Percentiles rank a stretch among this genome's conserved stretches.
phyloP scores from a whole-genome alignment of 2,113 vertebrate species.

The Laticauda laticaudata region DNA sequence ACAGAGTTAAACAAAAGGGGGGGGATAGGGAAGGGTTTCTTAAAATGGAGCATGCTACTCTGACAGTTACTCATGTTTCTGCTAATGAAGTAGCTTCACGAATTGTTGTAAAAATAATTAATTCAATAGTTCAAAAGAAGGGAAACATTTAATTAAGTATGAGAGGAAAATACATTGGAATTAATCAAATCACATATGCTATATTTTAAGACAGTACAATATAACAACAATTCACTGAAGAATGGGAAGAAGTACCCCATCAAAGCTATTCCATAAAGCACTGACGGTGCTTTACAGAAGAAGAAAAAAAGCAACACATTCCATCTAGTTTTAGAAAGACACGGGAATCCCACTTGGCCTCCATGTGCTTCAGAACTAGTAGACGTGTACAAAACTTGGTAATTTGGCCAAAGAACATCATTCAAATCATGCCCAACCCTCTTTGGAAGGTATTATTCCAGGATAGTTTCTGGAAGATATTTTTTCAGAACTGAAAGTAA shows the following conservation, averaged over 20 bases:
- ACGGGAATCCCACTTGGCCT: neutral
- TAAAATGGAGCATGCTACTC: neutral
- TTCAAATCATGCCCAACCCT: neutral
- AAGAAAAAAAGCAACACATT: neutral
- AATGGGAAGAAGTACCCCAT: neutral
- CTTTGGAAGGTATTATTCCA: neutral
- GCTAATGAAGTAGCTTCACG: neutral
- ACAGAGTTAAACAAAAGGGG: neutral
- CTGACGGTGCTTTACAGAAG: neutral
- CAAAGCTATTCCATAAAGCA: neutral
- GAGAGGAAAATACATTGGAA: too few species aligned
- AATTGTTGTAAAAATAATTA: fast-evolving
- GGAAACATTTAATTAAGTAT: neutral
- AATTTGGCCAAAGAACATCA: neutral
- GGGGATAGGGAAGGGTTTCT: neutral
- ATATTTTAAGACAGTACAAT: fast-evolving
- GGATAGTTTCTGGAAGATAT: neutral
- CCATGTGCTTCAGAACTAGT: neutral
- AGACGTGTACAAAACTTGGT: neutral
- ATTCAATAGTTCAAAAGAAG: neutral
- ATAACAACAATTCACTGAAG: neutral
- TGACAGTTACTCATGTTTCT: neutral
- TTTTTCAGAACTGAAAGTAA: neutral
- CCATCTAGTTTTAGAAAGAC: neutral
- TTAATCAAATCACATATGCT: neutral